A percentile compares a stretch with the other conserved stretches of the same genome.
Conservation (phyloP, 2,888 invertebrate genomes). For the Mellilla xanthometata region DNA sequence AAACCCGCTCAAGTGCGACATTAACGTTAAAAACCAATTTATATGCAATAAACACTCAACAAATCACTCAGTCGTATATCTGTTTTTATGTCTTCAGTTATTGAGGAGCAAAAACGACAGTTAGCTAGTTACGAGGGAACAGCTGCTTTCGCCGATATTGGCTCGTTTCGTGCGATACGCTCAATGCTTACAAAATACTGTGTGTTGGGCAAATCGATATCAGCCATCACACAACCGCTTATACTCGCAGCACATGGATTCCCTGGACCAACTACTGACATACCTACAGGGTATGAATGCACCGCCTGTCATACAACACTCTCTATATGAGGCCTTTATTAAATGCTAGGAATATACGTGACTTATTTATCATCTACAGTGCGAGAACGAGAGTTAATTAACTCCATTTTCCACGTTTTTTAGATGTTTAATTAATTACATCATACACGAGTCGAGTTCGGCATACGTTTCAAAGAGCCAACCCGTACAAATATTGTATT, state of each 20-base stretch:
- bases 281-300: conserved; percentile 5
- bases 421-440: conserved; percentile 5
- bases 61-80: conserved; percentile 32
- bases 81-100: conserved; percentile 34
- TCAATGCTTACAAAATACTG: conserved; percentile 61
- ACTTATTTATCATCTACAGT: not conserved
- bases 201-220: conserved; percentile 57
- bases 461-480: conserved; percentile 3
- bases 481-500: conserved; percentile 14
- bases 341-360: too few relatives aligned
- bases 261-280: not conserved
- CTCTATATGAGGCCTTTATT: too few relatives aligned
- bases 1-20: conserved; percentile 16
- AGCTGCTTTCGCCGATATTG: conserved; percentile 58
- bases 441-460: conserved; percentile 2
- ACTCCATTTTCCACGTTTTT: not conserved
- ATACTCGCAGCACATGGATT: conserved; percentile 26
- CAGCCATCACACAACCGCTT: conserved; percentile 38
- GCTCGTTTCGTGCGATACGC: conserved; percentile 48
- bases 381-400: not conserved
- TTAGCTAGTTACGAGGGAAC: conserved; percentile 49
- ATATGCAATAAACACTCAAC: conserved; percentile 34
- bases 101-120: conserved; percentile 44
- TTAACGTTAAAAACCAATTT: conserved; percentile 29
- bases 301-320: too few relatives aligned